phyloP scores from a whole-genome alignment of 2,888 invertebrate genomes.

The Drosophila tripunctata region DNA sequence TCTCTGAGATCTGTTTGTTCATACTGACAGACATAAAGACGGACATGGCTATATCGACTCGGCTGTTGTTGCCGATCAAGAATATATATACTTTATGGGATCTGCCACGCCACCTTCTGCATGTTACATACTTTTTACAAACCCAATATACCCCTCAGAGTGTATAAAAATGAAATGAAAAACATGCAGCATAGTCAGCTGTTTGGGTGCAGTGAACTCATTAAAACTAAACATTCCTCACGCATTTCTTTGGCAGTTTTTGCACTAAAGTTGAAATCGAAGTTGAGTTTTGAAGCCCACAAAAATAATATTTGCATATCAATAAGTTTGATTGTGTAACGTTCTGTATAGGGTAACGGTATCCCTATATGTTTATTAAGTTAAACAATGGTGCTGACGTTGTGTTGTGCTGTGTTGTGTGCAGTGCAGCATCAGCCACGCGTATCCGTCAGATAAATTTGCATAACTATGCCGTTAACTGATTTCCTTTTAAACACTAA shows the following conservation, averaged over 20 bases:
- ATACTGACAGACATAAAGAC: too few relatives aligned
- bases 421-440: conserved; percentile 55
- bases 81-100: not conserved
- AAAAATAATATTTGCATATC: conserved; percentile 67
- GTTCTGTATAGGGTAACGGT: conserved; percentile 16
- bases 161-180: not conserved
- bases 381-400: conserved; percentile 47
- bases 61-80: not conserved
- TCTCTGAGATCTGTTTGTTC: too few relatives aligned
- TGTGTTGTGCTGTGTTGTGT: conserved; percentile 29
- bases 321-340: conserved; percentile 66
- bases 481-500: conserved; percentile 11
- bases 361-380: conserved; percentile 58
- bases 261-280: not conserved
- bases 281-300: not conserved
- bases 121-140: not conserved
- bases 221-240: conserved; percentile 38
- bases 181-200: conserved; percentile 10
- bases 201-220: conserved; percentile 61
- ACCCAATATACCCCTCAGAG: not conserved
- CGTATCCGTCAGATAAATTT: conserved; percentile 75
- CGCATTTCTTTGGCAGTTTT: conserved; percentile 14
- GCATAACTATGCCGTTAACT: conserved; percentile 47
- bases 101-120: too few relatives aligned
- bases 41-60: too few relatives aligned